Evolutionary conservation across 2,888 invertebrate genomes (phyloP), one percentile per base, ranked within the genome.

Genomic region (Andrena fulva): DNA sequence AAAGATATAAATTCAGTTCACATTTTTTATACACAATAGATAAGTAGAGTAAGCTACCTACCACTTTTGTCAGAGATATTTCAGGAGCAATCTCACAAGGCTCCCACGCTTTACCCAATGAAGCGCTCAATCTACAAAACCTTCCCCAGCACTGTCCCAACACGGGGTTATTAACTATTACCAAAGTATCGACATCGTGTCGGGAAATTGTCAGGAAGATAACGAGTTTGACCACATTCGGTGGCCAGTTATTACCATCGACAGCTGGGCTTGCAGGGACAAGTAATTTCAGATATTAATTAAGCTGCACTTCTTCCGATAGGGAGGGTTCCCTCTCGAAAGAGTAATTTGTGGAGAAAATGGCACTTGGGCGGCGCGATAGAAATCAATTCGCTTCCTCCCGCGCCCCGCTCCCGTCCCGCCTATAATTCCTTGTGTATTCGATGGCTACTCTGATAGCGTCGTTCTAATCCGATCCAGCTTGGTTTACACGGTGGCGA

Each of bases 401-500:
- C 29, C 42, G 42, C 52, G 62, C 56, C 24, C 48, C 1, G 5
- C 3, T 42, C 16, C 50, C 27, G 42, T 20, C 56, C 70, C 42
- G 33, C 42, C 74, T 75, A 79, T 84, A 84, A 86, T 83, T 77
- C 78, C 76, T 56, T 16, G 69, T 48, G 68, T 64, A 76, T 78
- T 35, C 87, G 67, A 79, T 80, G 85, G 62, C 80, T 67, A 76
- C 63, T 67, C 77, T 24, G 78, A 78, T 80, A 78, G 82, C 72
- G 77, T 69, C 72, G 50, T 80, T 33, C 85, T 87, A 85, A 85
- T 85, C 85, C 79, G 81, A 87, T 87, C 85, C 76, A 77, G 33
- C 85, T 87, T 81, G 85, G 87, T 87, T 87, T 87, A 87, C 85
- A 87, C 85, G 83, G 52, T 33, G 73, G 67, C 74, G 79, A 85